Conservation (phyloP, 2,113 vertebrate genomes). For the Phalacrocorax carbo region DNA sequence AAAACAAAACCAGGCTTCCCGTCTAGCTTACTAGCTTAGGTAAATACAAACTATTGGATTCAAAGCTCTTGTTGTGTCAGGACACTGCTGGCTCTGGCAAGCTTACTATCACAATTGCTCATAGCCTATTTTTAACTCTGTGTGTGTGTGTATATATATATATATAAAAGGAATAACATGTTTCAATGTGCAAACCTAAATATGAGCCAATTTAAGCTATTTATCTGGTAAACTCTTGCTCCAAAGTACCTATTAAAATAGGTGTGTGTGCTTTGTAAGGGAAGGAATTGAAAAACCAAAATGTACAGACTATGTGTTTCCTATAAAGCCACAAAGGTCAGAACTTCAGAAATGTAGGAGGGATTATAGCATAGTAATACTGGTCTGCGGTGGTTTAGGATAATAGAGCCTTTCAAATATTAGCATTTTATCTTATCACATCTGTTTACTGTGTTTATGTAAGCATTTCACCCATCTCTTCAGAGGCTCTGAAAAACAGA, state of each 20-base stretch:
- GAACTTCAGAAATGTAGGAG: background rate
- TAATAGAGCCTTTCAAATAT: background rate
- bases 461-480: background rate
- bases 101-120: background rate
- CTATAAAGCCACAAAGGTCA: background rate
- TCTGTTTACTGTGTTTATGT: background rate
- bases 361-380: background rate
- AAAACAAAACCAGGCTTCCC: background rate
- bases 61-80: background rate
- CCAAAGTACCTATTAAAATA: background rate
- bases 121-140: background rate
- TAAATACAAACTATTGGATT: background rate
- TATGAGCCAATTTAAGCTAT: background rate
- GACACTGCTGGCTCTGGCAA: background rate
- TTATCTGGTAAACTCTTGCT: background rate
- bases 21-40: background rate
- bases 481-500: background rate
- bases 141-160: background rate
- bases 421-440: background rate
- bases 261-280: background rate
- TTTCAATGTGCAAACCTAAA: background rate
- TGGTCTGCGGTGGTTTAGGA: background rate
- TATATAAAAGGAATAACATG: background rate
- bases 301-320: background rate
- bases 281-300: background rate